Conservation (phyloP, 1,140 invertebrate species). For the Ooceraea biroi region DNA sequence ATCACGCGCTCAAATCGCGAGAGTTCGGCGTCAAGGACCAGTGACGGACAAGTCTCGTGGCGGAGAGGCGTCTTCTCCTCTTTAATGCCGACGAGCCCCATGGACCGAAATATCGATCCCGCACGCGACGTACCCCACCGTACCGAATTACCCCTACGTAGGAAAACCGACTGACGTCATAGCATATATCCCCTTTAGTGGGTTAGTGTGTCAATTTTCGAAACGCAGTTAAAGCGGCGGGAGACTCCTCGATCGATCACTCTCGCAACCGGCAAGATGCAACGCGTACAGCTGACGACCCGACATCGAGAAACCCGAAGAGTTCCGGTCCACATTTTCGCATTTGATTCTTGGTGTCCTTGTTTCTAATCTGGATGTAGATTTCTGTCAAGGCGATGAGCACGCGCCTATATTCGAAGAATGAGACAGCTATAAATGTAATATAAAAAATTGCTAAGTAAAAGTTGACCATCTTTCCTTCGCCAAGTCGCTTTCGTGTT, state of each 20-base stretch:
- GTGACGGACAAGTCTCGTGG: neutral
- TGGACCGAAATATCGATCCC: slow-evolving; percentile 82
- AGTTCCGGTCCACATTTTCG: neutral
- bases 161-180: slow-evolving; percentile 81
- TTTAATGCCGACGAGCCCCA: slow-evolving; percentile 77
- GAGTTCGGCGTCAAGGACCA: neutral
- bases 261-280: neutral
- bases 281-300: neutral
- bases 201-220: slow-evolving; percentile 82
- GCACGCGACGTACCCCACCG: slow-evolving; percentile 73
- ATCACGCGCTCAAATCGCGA: slow-evolving; percentile 14
- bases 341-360: neutral
- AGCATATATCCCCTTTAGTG: slow-evolving; percentile 79
- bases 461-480: slow-evolving; percentile 3
- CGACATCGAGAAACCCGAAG: neutral
- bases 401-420: neutral
- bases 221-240: slow-evolving; percentile 1
- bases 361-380: neutral
- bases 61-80: slow-evolving; percentile 73
- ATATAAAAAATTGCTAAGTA: neutral
- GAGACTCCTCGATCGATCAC: neutral
- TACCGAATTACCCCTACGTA: slow-evolving; percentile 80
- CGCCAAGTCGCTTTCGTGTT: slow-evolving; percentile 32
- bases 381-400: neutral
- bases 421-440: neutral